Base-by-base conservation (phyloP, 1,140 invertebrate species). In the Drosophila nigrodunni region DNA sequence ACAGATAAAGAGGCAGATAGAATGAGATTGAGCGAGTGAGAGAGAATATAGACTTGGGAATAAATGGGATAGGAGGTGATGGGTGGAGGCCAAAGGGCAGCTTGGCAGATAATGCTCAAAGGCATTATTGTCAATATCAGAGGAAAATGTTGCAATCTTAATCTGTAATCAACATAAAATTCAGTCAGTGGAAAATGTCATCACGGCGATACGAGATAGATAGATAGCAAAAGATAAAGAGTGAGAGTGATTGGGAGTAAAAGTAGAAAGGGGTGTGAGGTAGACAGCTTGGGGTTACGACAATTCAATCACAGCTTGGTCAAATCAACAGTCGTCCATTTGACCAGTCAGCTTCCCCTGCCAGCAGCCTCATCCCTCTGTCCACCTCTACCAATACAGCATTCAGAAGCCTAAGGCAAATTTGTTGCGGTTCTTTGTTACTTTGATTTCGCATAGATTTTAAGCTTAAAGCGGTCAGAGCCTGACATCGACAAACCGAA, bases 131-230 rank as follows among this genome's bases (percentile, higher is more conserved):
- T 85, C 85, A 88, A 89, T 88, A 89, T 77, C 67, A 77, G 80
- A 79, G 67, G 80, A 78, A 88, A 87, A 87, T 87, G 83, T 87
- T 87, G 82, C 82, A 88, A 87, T 87, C 82, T 87, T 87, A 89
- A 88, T 88, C 85, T 89, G 85, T 88, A 88, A 89, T 88, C 85
- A 88, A 88, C 85, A 88, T 88, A 89, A 88, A 88, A 89, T 80
- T 88, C 85, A 88, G 85, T 76, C 85, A 89, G 70, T 88, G 85
- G 80, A 88, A 88, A 88, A 88, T 88, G 85, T 81, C 85, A 88
- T 88, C 85, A 82, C 50, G 47, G 50, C 62, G 55, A 60, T 71
- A 46, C 54, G 64, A 74, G 46, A 73, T 39, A 55, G 67, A 70
- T 62, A 62, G 49, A 70, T 18, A 64, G 30, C 34, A 8, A 55